phyloP scores from a whole-genome alignment of 2,797 vertebrate species.

The Cephalopachus bancanus region DNA sequence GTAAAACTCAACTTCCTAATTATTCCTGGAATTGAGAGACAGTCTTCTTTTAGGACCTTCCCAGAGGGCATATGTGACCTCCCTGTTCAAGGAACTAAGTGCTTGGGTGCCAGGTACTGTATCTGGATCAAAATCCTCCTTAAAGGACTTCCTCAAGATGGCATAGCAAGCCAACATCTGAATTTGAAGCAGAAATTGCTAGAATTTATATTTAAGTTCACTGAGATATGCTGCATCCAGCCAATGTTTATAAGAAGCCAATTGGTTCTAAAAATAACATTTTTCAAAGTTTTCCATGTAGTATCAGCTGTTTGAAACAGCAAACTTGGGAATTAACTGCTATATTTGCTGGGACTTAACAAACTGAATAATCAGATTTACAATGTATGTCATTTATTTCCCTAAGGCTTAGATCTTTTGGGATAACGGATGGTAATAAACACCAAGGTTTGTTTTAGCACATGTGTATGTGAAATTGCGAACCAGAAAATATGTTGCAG shows the following conservation, averaged over 20 bases:
- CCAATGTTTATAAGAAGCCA: constrained; percentile 63
- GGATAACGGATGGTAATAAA: constrained; percentile 31
- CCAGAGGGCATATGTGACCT: not conserved
- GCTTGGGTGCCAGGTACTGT: not conserved
- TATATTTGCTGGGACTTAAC: constrained; percentile 64
- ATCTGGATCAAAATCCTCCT: not conserved
- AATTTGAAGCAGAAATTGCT: constrained; percentile 58
- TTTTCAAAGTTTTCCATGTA: constrained; percentile 82
- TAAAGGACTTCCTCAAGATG: constrained; percentile 8
- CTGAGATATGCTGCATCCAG: constrained; percentile 50
- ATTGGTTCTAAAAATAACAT: constrained; percentile 74
- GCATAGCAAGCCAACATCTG: not conserved
- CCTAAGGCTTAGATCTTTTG: not conserved
- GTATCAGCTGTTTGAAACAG: constrained; percentile 80
- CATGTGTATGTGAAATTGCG: not conserved
- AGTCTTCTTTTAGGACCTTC: not conserved
- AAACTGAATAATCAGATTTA: constrained; percentile 48
- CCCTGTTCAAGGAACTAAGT: not conserved
- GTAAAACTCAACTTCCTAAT: not conserved
- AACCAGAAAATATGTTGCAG: constrained; percentile 39
- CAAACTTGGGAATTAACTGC: constrained; percentile 69
- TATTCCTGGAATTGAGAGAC: not conserved
- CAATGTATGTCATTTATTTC: constrained; percentile 39
- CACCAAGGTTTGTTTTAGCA: constrained; percentile 39
- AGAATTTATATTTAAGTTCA: constrained; percentile 52